Base-by-base conservation (phyloP, 2,888 invertebrate genomes). In the Lissocephala sabroskyi region DNA sequence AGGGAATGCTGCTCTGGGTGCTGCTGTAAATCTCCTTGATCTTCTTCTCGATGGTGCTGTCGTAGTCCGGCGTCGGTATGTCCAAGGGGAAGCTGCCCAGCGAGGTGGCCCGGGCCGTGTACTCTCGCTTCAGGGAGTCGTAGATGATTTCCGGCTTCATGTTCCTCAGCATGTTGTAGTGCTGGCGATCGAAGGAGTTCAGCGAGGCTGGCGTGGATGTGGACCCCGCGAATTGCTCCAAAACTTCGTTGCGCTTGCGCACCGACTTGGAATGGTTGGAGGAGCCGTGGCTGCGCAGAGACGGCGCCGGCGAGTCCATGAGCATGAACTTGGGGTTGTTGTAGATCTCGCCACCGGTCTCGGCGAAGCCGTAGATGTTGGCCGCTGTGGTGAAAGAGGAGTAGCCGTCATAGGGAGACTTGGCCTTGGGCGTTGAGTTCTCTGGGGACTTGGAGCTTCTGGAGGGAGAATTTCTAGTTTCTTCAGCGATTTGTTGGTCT, bases 71-170 rank as follows among this genome's bases (percentile, higher is more conserved):
- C 9, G 84, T 85, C 1, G 85, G 85, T 16, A 85, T 84, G 3
- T 82, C 80, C 28, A 79, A 49, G 13, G 58, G 62, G 35, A 57
- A 67, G 45, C 64, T 76, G 5, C 65, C 30, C n/a, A 53, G 53
- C 1, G 59, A 47, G 10, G 30, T 51, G 0, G 17, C 19, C 3
- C 63, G 60, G 1, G 79, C 66, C 1, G 73, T 62, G 9, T 71
- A 82, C 41, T 85, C 84, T 1, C 80, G 85, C 30, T 86, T 88
- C 57, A 91, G 86, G 0, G 90, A 89, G 79, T 91, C 90, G 57
- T 90, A 89, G 0, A 91, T 88, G 87, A 90, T 89, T 75, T 90
- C 89, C 74, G 91, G 79, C 23, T 84, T 81, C 71, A 83, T 81
- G 35, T 78, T 83, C 3, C 82, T 65, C 46, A 84, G 49, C 77